A percentile compares a stretch with the other conserved stretches of the same genome.
Conservation (phyloP, 2,113 vertebrate species). For the Egretta garzetta region DNA sequence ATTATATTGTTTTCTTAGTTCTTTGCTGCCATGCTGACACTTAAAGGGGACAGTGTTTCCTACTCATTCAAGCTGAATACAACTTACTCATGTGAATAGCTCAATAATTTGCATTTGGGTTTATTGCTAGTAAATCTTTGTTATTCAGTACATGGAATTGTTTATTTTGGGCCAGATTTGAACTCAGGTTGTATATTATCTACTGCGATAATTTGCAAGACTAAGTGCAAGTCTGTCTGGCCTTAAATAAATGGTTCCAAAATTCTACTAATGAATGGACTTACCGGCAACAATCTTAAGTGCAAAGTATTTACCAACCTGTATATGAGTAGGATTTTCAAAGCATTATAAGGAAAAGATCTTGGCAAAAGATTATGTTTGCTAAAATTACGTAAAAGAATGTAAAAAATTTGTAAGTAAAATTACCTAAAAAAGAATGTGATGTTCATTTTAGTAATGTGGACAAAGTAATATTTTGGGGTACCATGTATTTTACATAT, state of each 20-base stretch:
- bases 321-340: neutral
- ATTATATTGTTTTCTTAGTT: neutral
- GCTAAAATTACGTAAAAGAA: neutral
- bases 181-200: neutral
- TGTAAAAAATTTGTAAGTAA: no score
- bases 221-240: neutral
- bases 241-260: neutral
- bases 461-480: neutral
- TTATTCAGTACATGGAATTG: neutral
- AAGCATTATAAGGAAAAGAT: neutral
- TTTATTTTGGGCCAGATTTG: neutral
- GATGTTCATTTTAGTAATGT: neutral
- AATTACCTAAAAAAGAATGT: neutral
- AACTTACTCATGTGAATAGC: neutral
- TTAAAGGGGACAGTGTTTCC: neutral
- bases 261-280: neutral
- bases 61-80: neutral
- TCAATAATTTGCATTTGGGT: neutral
- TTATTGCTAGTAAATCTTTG: neutral
- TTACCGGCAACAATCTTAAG: neutral
- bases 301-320: neutral
- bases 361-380: neutral
- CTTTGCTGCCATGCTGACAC: neutral
- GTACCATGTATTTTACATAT: neutral
- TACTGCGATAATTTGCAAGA: neutral